Evolutionary conservation across 2,113 vertebrate genomes (phyloP).

Genomic region (Apteryx owenii): DNA sequence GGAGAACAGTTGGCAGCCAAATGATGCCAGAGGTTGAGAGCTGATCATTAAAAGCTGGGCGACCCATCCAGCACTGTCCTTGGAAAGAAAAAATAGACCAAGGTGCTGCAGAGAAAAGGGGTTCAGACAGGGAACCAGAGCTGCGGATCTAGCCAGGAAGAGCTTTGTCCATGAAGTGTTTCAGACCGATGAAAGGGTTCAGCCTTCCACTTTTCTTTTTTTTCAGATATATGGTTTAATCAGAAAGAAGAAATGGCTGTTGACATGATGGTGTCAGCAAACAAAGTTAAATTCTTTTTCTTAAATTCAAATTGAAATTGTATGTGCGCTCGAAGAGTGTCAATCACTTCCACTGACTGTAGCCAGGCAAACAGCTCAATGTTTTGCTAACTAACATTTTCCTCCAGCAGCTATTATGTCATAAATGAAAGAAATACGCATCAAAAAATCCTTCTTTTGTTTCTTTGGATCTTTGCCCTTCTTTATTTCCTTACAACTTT

Average conservation of each 20-base stretch:
- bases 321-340: background rate
- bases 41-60: background rate
- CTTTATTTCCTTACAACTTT: background rate
- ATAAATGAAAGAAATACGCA: background rate
- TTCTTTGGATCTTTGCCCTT: background rate
- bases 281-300: background rate
- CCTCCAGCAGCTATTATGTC: background rate
- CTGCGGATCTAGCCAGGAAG: background rate
- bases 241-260: background rate
- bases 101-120: background rate
- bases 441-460: background rate
- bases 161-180: fast-evolving
- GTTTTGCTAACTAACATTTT: background rate
- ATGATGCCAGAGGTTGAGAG: no score
- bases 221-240: background rate
- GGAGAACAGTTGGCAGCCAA: background rate
- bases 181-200: background rate
- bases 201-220: background rate
- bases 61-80: background rate
- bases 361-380: background rate
- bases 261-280: background rate
- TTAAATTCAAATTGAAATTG: background rate
- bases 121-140: background rate
- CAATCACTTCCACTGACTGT: background rate
- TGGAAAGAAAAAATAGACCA: no score